phyloP scores from a whole-genome alignment of 37 sponge, comb jelly and placozoan genomes.

The Aphrocallistes beatrix region DNA sequence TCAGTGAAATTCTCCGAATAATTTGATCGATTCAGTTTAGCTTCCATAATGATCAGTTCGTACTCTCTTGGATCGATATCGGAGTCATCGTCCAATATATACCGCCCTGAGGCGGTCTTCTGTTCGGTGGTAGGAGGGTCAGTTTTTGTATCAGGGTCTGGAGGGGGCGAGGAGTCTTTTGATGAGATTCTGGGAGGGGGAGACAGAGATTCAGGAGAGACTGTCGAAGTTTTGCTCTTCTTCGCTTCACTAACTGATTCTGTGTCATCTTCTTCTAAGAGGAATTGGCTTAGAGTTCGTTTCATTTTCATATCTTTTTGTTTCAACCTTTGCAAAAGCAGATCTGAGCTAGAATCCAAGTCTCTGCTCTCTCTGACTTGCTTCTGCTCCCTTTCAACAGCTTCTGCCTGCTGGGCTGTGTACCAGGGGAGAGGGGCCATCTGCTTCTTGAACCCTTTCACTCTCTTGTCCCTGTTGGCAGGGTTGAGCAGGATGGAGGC shows the following conservation, averaged over 20 bases:
- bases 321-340: neutral
- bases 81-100: neutral
- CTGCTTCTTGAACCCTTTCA: neutral
- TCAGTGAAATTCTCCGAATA: neutral
- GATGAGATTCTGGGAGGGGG: neutral
- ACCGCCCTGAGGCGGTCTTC: neutral
- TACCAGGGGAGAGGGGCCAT: neutral
- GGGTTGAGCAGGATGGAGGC: neutral
- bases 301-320: conserved; percentile 13
- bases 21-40: neutral
- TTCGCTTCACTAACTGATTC: neutral
- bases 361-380: neutral
- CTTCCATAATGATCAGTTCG: neutral
- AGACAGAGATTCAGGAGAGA: neutral
- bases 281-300: neutral
- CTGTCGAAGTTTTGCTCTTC: neutral
- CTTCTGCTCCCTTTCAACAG: neutral
- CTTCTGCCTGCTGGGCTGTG: neutral
- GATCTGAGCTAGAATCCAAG: neutral
- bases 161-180: neutral
- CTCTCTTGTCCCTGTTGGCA: neutral
- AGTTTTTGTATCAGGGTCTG: neutral
- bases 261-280: neutral
- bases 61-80: conserved; percentile 5
- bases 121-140: neutral